Base-by-base conservation (phyloP, 2,888 invertebrate genomes). In the Caprella mutica region DNA sequence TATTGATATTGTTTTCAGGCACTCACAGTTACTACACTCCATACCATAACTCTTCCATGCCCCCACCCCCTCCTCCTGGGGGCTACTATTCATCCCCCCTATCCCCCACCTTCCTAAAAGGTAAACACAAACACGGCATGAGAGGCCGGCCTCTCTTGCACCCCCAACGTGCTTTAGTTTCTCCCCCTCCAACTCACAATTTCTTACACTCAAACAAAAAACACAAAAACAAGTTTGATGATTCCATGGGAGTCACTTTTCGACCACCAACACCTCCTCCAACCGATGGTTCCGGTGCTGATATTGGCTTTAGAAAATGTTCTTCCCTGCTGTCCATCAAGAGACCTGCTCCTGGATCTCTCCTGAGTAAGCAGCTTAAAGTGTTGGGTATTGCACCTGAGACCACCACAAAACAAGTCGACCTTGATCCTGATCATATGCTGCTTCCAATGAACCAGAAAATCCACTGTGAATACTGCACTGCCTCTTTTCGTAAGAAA, bases 231-330 rank as follows among this genome's bases (percentile, higher is more conserved):
- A 17, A n/a, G 43, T 40, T 54, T 19, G 33, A 21, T 27, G 39
- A 35, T 19, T 30, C 55, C 24, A 58, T 54, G 19, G 52, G 58
- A 40, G 59, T 62, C 53, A 59, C 56, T 43, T 62, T 53, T 43
- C 56, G 62, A 19, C 62, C 62, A 24, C 62, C 62, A 19, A 62
- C 62, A 21, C 62, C 62, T 30, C 62, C 62, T 17, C 54, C 2
- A 6, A 12, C 27, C 5, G 46, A n/a, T 12, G 27, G 17, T 29
- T n/a, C 30, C 6, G 27, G 5, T 29, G 23, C 44, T 23, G 48
- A 30, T 14, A n/a, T 30, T 17, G n/a, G n/a, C n/a, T 21, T 48
- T 17, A 27, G 48, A 21, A 53, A 29, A 21, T 53, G 53, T 40
- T 38, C 53, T 8, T 53, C 53, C 9, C 21, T 53, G 2, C 19